Base-by-base conservation (phyloP, 2,113 vertebrate species). In the Gobius niger region DNA sequence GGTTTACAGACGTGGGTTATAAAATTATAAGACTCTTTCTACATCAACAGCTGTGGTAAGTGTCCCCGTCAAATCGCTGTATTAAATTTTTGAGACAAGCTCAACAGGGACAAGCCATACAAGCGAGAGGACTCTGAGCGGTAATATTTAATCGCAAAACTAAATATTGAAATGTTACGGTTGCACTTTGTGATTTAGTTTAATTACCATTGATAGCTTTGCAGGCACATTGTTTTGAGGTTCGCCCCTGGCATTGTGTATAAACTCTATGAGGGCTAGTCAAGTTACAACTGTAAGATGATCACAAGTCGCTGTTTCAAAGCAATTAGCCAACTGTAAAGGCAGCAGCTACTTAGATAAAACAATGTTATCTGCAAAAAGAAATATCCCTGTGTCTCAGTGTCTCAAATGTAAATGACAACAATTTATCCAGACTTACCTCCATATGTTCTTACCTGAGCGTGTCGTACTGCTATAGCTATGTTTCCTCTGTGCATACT, bases 31-130 rank as follows among this genome's bases (percentile, higher is more conserved):
- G 44, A 11, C 57, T 59, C 10, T 6, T 13, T 71, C 7, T 34
- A 56, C 0, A 50, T 18, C 13, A 47, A 19, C 6, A 54, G 52
- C 65, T 15, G 47, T 5, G n/a, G 18, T 82, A 46, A 56, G 18
- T 56, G 53, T 56, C 53, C 53, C 19, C 53, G 24, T 18, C 19
- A 24, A 19, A 51, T 34, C 46, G n/a, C 60, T n/a, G 60, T 76
- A 46, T 8, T 57, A 50, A 51, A 24, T 51, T 63, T 63, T 41
- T 9, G 16, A 12, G 16, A 15, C 6, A 51, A 47, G n/a, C n/a
- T 24, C 51, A 42, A 47, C 52, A 44, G 8, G 19, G 19, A 56
- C 53, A 24, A 34, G 9, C 54, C 24, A 57, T 57, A 40, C 24
- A 57, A 57, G 24, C 10, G 11, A 11, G 18, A 54, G 9, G 19